Evolutionary conservation across 2,113 vertebrate genomes (phyloP), one percentile per base, ranked within the genome.

Genomic region (Edolisoma coerulescens): DNA sequence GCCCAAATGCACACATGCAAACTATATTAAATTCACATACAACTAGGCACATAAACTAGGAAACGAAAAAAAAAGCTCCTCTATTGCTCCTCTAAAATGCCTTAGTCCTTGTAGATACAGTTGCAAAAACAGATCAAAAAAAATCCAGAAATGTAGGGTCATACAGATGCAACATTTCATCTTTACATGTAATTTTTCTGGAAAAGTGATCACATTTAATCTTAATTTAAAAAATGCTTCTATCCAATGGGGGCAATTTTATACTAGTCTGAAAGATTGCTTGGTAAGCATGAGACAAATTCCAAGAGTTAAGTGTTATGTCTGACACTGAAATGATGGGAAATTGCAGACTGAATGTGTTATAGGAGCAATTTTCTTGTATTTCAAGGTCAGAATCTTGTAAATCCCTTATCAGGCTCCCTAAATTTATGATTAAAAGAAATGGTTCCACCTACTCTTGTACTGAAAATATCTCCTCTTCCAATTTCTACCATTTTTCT

Each of bases 281-380:
- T 87, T 96, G 39, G 35, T 85, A 92, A 93, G 73, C 81, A 69
- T 39, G 45, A 95, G 68, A 45, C 39, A 92, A 79, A 93, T 85
- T 94, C 61, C 52, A 85, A 42, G 44, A 33, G 33, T 53, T 93
- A 87, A 76, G 37, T 76, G 16, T 52, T 91, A 26, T 23, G 39
- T 80, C 78, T 87, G 83, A 89, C 27, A 30, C 35, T 74, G 67
- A 88, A 77, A 74, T 0, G 3, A 49, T 52, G 44, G 53, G 63
- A 95, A 95, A 87, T 60, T 93, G 60, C 63, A 94, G 68, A 60
- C 47, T 81, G 54, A 85, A 84, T 20, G 10, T 68, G 23, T 89
- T 88, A 59, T 30, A 91, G 56, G 50, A 89, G 37, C 7, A 95
- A 67, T 90, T 94, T 87, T 91, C 59, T 61, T 88, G 11, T 33